These are phyloP conservation scores for Rhea americana DNA, from an alignment of 2,113 vertebrate genomes.

Conservation along the genomic window DNA sequence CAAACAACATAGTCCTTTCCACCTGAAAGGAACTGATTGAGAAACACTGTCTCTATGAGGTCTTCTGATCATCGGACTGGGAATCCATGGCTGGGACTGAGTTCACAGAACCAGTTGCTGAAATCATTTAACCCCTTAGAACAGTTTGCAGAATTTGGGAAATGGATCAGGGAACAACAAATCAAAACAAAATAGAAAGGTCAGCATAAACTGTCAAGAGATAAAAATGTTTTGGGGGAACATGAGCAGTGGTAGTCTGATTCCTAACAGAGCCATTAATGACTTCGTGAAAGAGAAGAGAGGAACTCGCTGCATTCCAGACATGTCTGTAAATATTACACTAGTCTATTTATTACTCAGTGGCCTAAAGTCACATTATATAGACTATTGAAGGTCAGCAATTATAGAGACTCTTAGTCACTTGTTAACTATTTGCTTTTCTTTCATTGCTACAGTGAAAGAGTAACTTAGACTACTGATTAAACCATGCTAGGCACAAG, in stretches of 20 bases:
- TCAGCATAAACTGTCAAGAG: constrained; percentile 25
- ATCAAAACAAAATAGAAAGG: constrained; percentile 26
- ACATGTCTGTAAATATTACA: constrained; percentile 61
- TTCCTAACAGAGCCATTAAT: constrained; percentile 1
- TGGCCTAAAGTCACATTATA: constrained; percentile 60
- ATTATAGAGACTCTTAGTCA: constrained; percentile 45
- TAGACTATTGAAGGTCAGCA: constrained; percentile 64
- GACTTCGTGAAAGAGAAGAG: constrained; percentile 31
- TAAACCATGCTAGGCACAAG: constrained; percentile 45
- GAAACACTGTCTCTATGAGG: not conserved
- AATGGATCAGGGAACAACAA: not conserved
- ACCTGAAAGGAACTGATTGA: constrained; percentile 29
- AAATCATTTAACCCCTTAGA: constrained; percentile 46
- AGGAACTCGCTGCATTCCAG: constrained; percentile 53
- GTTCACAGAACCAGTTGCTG: constrained; percentile 1
- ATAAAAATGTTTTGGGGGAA: constrained; percentile 48
- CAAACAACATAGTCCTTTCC: not conserved
- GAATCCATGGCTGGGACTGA: not conserved
- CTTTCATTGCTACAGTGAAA: constrained; percentile 65
- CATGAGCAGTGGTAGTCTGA: not conserved
- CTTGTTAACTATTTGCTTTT: constrained; percentile 76
- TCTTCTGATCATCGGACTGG: constrained; percentile 3
- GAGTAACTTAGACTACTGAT: constrained; percentile 70
- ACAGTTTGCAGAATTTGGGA: constrained; percentile 6
- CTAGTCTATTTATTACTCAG: constrained; percentile 61